Evolutionary conservation across 2,888 invertebrate genomes (phyloP).

Genomic region (Gortyna flavago): DNA sequence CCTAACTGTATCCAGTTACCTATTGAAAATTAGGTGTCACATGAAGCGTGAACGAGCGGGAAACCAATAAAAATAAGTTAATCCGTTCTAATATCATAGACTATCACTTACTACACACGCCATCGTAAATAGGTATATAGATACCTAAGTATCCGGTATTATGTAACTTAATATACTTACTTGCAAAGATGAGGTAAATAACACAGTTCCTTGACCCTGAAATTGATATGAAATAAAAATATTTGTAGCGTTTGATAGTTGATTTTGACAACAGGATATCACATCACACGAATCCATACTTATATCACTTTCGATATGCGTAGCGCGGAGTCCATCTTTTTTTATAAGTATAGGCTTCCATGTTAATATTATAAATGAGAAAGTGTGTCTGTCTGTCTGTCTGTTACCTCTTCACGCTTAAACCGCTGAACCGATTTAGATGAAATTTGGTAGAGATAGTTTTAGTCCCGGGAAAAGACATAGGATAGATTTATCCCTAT

Average conservation of each 20-base stretch:
- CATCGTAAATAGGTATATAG: conserved; percentile 7
- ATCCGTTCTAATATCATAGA: conserved; percentile 71
- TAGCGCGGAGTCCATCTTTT: too few species aligned
- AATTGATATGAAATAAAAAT: background rate
- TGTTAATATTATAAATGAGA: too few species aligned
- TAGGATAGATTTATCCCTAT: too few species aligned
- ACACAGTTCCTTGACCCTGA: conserved; percentile 15
- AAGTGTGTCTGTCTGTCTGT: too few species aligned
- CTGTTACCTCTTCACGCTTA: too few species aligned
- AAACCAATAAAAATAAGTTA: conserved; percentile 84
- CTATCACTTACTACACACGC: conserved; percentile 52
- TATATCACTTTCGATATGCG: too few species aligned
- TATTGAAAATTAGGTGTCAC: conserved; percentile 72
- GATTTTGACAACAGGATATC: background rate
- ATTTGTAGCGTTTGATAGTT: background rate
- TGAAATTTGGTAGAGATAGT: too few species aligned
- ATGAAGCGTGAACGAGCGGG: conserved; percentile 79
- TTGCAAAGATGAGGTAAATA: background rate
- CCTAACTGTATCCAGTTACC: conserved; percentile 72
- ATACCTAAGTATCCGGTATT: background rate
- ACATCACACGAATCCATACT: too few species aligned
- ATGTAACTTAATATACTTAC: conserved; percentile 19
- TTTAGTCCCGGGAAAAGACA: too few species aligned
- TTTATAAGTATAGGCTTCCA: too few species aligned
- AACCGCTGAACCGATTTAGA: too few species aligned